Evolutionary conservation across 2,888 invertebrate species (phyloP).

Genomic region (Opisthograptis luteolata): DNA sequence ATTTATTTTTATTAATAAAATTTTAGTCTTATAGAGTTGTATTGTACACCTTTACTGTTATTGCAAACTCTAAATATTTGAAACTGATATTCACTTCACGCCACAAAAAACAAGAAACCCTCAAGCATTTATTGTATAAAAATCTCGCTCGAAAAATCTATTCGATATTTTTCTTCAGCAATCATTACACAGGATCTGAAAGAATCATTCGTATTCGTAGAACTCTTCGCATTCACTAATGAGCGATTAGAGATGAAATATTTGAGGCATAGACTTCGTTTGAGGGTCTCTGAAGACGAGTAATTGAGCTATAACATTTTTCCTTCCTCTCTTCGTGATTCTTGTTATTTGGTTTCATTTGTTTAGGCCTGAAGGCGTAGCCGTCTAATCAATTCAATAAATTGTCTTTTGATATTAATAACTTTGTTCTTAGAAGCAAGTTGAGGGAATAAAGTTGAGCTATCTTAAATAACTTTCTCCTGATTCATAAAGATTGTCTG

Average conservation of each 20-base stretch:
- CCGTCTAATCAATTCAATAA: neutral
- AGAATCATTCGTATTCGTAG: neutral
- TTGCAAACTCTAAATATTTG: too few relatives aligned
- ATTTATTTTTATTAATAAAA: too few relatives aligned
- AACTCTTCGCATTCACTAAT: neutral
- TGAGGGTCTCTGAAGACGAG: neutral
- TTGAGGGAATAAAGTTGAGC: too few relatives aligned
- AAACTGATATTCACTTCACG: too few relatives aligned
- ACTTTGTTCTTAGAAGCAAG: too few relatives aligned
- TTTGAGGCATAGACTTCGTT: neutral
- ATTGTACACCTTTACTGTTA: too few relatives aligned
- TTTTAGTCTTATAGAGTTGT: too few relatives aligned
- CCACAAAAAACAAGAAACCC: too few relatives aligned
- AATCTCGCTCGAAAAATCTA: too few relatives aligned
- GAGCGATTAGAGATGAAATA: slow-evolving; percentile 7
- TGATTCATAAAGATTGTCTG: neutral
- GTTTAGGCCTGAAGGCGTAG: neutral
- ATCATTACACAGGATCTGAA: neutral
- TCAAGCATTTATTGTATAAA: too few relatives aligned
- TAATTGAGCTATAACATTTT: neutral
- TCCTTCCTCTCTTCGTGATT: slow-evolving; percentile 3
- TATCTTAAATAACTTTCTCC: too few relatives aligned
- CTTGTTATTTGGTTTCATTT: slow-evolving; percentile 13
- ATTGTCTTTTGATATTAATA: neutral
- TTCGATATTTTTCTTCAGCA: neutral